Evolutionary conservation across 2,888 invertebrate species (phyloP).

Genomic region (Lumbricus terrestris): DNA sequence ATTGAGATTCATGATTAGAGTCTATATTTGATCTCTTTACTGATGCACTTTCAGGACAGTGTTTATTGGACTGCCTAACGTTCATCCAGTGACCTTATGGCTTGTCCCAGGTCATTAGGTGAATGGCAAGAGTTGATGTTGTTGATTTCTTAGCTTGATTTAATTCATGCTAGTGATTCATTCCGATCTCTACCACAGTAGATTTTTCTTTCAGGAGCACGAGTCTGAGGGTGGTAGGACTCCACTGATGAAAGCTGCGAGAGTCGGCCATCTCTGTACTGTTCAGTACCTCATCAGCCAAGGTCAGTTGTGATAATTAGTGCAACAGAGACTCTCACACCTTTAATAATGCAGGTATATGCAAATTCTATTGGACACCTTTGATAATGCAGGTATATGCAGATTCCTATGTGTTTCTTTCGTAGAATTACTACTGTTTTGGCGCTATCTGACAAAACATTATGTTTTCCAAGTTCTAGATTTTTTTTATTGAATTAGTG

Average conservation of each 20-base stretch:
- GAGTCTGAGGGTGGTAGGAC: slow-evolving; percentile 96
- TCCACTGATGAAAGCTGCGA: slow-evolving; percentile 96
- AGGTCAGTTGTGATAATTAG: slow-evolving; percentile 52
- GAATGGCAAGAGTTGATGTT: neutral
- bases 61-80: neutral
- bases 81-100: neutral
- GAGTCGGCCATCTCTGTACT: slow-evolving; percentile 92
- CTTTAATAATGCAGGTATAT: too few species aligned
- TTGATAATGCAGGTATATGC: too few species aligned
- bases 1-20: too few species aligned
- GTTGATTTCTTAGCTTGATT: neutral
- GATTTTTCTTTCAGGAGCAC: slow-evolving; percentile 70
- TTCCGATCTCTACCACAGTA: neutral
- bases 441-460: too few species aligned
- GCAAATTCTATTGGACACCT: too few species aligned
- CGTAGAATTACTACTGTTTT: too few species aligned
- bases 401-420: too few species aligned
- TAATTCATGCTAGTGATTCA: neutral
- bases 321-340: too few species aligned
- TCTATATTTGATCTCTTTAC: too few species aligned
- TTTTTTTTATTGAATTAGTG: neutral
- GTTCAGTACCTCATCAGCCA: slow-evolving; percentile 91
- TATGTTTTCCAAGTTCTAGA: too few species aligned
- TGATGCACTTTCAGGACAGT: neutral
- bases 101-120: neutral